phyloP scores from a whole-genome alignment of 2,888 invertebrate species.

The Volucella inflata region DNA sequence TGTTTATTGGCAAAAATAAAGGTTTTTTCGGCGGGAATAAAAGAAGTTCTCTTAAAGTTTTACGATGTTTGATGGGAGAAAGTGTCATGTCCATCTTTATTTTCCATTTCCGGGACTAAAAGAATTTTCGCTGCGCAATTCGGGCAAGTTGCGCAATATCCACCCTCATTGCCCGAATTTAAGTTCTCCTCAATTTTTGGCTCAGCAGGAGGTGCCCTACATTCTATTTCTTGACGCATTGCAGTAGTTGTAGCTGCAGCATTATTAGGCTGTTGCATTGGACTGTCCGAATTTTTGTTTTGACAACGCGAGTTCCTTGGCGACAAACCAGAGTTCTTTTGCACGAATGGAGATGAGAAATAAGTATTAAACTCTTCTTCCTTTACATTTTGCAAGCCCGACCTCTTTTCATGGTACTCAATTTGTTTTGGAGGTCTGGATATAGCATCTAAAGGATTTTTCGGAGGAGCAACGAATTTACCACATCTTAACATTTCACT shows the following conservation, averaged over 20 bases:
- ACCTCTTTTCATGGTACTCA: slow-evolving; percentile 79
- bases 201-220: slow-evolving; percentile 45
- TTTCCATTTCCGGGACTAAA: slow-evolving; percentile 78
- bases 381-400: slow-evolving; percentile 69
- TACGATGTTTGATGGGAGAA: background rate
- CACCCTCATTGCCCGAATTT: slow-evolving; percentile 76
- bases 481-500: slow-evolving; percentile 77
- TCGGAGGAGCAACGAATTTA: slow-evolving; percentile 70
- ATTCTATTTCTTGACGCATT: slow-evolving; percentile 47
- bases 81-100: slow-evolving; percentile 38
- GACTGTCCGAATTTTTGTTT: slow-evolving; percentile 2
- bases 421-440: slow-evolving; percentile 78
- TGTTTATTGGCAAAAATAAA: too few relatives aligned
- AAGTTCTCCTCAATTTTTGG: slow-evolving; percentile 26
- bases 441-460: slow-evolving; percentile 81
- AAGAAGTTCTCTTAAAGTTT: background rate
- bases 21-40: too few relatives aligned
- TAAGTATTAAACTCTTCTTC: slow-evolving; percentile 28
- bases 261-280: slow-evolving; percentile 75
- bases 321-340: slow-evolving; percentile 25
- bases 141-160: slow-evolving; percentile 82
- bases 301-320: background rate
- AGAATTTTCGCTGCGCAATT: slow-evolving; percentile 82
- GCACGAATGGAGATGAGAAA: slow-evolving; percentile 5
- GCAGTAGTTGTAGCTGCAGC: slow-evolving; percentile 72